These are phyloP conservation scores for Montipora capricornis DNA, from an alignment of 64 coral and sea anemone genomes.

Conservation along the genomic window DNA sequence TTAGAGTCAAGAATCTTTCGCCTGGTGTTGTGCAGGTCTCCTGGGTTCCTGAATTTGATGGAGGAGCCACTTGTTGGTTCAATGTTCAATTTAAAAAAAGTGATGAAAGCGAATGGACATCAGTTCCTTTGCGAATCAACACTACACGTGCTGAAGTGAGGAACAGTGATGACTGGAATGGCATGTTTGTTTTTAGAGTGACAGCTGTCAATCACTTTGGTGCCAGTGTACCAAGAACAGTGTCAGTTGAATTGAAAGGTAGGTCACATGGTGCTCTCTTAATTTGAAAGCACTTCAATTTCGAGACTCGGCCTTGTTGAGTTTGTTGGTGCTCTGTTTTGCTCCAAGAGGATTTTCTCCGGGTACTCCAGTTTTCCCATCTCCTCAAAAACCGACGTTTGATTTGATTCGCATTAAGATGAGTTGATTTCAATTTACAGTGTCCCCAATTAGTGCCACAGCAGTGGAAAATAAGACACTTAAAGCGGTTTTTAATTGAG, in stretches of 20 bases:
- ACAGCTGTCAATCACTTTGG: slow-evolving; percentile 83
- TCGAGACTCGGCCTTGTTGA: too few relatives aligned
- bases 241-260: slow-evolving; percentile 22
- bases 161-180: slow-evolving; percentile 36
- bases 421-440: too few relatives aligned
- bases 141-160: slow-evolving; percentile 36
- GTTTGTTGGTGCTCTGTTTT: too few relatives aligned
- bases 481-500: too few relatives aligned
- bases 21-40: slow-evolving; percentile 34
- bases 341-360: too few relatives aligned
- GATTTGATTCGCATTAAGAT: too few relatives aligned
- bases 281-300: too few relatives aligned
- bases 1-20: slow-evolving; percentile 59
- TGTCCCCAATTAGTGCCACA: too few relatives aligned
- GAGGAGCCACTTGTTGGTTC: not conserved
- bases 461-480: too few relatives aligned
- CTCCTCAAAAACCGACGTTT: too few relatives aligned
- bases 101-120: slow-evolving; percentile 61
- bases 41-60: slow-evolving; percentile 71
- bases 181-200: slow-evolving; percentile 63
- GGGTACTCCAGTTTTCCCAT: too few relatives aligned
- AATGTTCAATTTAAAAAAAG: slow-evolving; percentile 10
- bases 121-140: not conserved
- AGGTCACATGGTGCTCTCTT: not conserved
- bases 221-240: slow-evolving; percentile 27